Percentiles rank a stretch among this genome's conserved stretches.
Evolutionary conservation across 2,797 vertebrate genomes (phyloP).

Genomic region (Cyprinodon diabolis): DNA sequence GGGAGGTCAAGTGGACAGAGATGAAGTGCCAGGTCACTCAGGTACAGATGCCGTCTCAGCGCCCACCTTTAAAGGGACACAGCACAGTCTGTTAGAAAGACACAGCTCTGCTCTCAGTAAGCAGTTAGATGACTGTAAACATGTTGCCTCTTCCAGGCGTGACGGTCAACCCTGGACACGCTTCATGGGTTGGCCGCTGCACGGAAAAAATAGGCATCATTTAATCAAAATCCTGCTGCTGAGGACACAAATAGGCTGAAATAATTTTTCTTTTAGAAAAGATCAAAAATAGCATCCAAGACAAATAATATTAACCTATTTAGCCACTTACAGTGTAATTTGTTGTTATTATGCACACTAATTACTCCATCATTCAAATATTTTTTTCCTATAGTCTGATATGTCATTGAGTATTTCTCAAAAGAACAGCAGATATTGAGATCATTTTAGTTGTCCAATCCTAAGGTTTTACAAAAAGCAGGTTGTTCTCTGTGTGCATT

Average conservation of each 20-base stretch:
- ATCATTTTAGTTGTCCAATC: no score
- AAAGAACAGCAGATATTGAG: no score
- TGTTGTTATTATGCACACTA: not conserved
- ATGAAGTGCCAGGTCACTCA: conserved; percentile 89
- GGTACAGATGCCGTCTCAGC: conserved; percentile 82
- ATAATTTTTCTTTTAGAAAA: not conserved
- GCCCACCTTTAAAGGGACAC: conserved; percentile 52
- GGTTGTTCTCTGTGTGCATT: no score
- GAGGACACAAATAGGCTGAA: not conserved
- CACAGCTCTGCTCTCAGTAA: conserved; percentile 6
- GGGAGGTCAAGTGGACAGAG: conserved; percentile 91
- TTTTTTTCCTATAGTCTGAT: no score
- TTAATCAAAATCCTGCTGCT: not conserved
- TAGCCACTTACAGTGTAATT: not conserved
- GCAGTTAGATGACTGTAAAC: conserved; percentile 49
- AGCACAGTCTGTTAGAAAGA: conserved; percentile 33
- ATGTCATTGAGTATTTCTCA: no score
- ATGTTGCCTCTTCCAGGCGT: conserved; percentile 42
- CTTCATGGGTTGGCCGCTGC: not conserved
- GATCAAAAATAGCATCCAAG: not conserved
- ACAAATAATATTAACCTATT: no score
- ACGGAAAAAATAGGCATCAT: not conserved
- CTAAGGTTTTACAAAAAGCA: no score
- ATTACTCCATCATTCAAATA: not conserved
- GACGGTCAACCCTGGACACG: conserved; percentile 13